Conservation (phyloP, 2,797 vertebrate species). For the Microtus californicus region DNA sequence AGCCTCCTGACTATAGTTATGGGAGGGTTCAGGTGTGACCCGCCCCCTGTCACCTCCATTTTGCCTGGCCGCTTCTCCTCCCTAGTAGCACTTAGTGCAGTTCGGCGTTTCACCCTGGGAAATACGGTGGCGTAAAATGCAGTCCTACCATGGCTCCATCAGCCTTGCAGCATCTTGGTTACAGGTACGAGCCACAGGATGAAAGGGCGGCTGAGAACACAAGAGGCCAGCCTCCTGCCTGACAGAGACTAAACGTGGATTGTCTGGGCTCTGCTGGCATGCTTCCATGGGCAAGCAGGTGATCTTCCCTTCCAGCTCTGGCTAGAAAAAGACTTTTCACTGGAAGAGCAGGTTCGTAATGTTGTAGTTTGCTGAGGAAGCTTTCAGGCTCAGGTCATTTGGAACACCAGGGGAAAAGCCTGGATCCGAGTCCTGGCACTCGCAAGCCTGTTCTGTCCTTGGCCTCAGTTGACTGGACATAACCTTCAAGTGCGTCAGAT, state of each 20-base stretch:
- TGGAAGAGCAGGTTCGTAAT: neutral
- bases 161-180: neutral
- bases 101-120: neutral
- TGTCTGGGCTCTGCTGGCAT: neutral
- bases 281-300: neutral
- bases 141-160: neutral
- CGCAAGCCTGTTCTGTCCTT: slow-evolving; percentile 23
- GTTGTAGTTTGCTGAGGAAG: slow-evolving; percentile 19
- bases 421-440: neutral
- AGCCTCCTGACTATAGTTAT: neutral
- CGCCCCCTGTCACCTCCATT: neutral
- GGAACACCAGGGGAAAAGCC: neutral
- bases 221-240: neutral
- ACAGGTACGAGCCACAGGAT: neutral
- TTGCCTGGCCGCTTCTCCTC: neutral
- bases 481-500: neutral
- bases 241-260: neutral
- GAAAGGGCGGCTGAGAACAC: neutral
- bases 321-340: neutral
- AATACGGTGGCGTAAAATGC: neutral
- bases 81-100: neutral
- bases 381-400: neutral
- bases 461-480: slow-evolving; percentile 19
- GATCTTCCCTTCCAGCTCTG: neutral
- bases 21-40: neutral